These are phyloP conservation scores for Gymnocypris eckloni DNA, from an alignment of 2,797 vertebrate genomes.

Conservation along the genomic window DNA sequence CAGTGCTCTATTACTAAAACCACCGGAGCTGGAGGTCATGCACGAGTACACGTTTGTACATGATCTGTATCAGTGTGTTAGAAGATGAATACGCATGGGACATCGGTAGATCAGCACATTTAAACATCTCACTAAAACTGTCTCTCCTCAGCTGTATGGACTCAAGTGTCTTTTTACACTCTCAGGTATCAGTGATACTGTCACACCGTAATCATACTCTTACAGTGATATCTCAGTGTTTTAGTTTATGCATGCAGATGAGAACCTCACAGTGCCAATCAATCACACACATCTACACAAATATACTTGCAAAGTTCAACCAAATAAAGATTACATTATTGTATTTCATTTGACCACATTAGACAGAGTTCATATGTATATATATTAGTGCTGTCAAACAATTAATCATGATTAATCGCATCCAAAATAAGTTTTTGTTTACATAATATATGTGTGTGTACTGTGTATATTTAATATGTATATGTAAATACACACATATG, in stretches of 20 bases:
- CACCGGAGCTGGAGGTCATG: neutral
- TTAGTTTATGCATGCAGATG: neutral
- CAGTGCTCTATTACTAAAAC: conserved; percentile 58
- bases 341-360: neutral
- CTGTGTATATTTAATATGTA: too few species aligned
- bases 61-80: neutral
- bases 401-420: too few species aligned
- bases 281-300: neutral
- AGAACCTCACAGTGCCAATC: too few species aligned
- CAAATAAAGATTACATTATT: neutral
- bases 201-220: neutral
- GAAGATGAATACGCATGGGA: neutral
- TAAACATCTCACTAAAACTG: neutral
- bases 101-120: neutral
- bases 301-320: neutral
- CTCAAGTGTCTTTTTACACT: neutral
- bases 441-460: too few species aligned
- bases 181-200: neutral
- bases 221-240: neutral
- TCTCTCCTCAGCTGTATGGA: neutral
- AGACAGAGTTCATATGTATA: neutral
- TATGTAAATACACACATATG: too few species aligned
- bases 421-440: too few species aligned
- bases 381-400: too few species aligned
- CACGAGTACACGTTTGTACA: neutral